Evolutionary conservation across 2,113 vertebrate genomes (phyloP).

Genomic region (Ochotona princeps): DNA sequence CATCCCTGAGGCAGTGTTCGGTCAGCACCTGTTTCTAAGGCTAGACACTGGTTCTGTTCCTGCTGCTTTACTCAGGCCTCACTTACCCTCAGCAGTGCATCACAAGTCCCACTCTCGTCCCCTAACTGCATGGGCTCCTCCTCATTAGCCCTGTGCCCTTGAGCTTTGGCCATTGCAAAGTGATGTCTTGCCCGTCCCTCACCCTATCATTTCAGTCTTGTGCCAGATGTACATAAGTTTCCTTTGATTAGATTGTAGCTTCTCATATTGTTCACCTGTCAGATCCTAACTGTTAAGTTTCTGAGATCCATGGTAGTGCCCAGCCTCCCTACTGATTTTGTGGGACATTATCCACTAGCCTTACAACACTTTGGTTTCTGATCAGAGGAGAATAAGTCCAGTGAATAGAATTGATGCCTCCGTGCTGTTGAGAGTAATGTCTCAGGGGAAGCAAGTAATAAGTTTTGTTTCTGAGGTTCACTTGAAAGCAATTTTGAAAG

Average conservation of each 20-base stretch:
- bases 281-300: not conserved
- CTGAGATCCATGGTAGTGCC: not conserved
- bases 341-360: not conserved
- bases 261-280: not conserved
- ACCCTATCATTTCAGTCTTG: not conserved
- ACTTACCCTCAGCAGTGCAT: not conserved
- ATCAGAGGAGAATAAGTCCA: not conserved
- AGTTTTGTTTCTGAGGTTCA: not conserved
- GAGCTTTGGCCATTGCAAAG: not conserved
- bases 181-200: not conserved
- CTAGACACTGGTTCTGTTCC: not conserved
- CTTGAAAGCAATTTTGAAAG: conserved; percentile 8
- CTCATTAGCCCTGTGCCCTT: not conserved
- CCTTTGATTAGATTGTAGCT: not conserved
- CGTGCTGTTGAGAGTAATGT: not conserved
- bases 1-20: not conserved
- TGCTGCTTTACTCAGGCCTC: not conserved
- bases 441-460: not conserved
- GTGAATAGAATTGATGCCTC: too few relatives aligned
- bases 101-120: not conserved
- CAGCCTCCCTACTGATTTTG: not conserved
- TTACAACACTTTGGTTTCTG: not conserved
- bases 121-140: not conserved
- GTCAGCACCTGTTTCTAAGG: not conserved
- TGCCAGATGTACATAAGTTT: not conserved